Percentiles rank a stretch among this genome's conserved stretches.
These are phyloP conservation scores for Gambelia wislizenii DNA, from an alignment of 2,797 vertebrate species.

Conservation along the genomic window DNA sequence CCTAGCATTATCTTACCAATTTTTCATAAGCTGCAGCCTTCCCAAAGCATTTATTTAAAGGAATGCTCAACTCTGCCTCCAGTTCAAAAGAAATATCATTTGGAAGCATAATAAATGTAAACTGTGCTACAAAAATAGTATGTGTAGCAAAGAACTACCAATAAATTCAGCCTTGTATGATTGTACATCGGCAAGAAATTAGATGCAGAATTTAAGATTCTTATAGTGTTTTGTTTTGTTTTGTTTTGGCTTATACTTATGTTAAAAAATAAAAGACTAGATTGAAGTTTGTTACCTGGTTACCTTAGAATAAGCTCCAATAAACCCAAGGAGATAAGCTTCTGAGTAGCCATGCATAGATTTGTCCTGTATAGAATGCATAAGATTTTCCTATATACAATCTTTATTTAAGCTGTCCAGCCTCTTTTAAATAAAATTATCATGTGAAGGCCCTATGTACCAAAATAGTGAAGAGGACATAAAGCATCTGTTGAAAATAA, in stretches of 20 bases:
- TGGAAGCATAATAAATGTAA: conserved; percentile 33
- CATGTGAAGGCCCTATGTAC: no score
- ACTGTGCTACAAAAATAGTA: conserved; percentile 12
- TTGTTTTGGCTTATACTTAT: background rate
- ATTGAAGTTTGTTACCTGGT: no score
- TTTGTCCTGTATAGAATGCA: no score
- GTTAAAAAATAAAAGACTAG: no score
- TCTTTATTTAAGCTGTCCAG: background rate
- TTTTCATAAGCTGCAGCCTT: conserved; percentile 42
- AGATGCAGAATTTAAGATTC: conserved; percentile 1
- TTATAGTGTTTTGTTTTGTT: background rate
- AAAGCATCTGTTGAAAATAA: background rate
- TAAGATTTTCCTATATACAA: no score
- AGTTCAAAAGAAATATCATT: conserved; percentile 37
- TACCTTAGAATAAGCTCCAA: no score
- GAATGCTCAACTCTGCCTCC: background rate
- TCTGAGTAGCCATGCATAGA: no score
- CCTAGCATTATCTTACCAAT: conserved; percentile 34
- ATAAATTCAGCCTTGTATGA: conserved; percentile 44
- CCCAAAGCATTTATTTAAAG: conserved; percentile 34
- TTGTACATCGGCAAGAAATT: conserved; percentile 40
- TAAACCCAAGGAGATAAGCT: no score
- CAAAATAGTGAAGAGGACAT: background rate
- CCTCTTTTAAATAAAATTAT: background rate
- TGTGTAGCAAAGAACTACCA: conserved; percentile 39